Conservation (phyloP, 2,797 vertebrate genomes). For the Scarus forsteni region DNA sequence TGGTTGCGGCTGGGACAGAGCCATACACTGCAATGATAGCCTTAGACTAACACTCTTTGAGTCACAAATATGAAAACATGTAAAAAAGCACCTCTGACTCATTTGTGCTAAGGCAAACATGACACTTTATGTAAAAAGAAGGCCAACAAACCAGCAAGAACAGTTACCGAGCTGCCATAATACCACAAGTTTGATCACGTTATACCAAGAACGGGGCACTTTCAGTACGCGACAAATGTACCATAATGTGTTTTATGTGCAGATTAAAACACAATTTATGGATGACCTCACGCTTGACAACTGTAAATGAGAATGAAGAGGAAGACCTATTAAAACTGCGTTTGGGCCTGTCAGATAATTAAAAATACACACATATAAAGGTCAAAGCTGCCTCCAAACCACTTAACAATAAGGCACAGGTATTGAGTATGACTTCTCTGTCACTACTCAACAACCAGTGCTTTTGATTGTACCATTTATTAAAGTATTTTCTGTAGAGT, state of each 20-base stretch:
- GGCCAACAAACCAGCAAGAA: slow-evolving; percentile 41
- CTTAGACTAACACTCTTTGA: slow-evolving; percentile 8
- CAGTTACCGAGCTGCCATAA: slow-evolving; percentile 55
- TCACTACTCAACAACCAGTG: slow-evolving; percentile 4
- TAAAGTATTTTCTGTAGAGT: slow-evolving; percentile 1
- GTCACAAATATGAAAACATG: slow-evolving; percentile 22
- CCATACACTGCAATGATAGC: neutral
- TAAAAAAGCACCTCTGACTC: slow-evolving; percentile 47
- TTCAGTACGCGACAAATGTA: slow-evolving; percentile 17
- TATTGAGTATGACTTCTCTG: neutral
- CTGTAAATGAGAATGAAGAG: slow-evolving; percentile 33
- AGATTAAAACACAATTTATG: slow-evolving; percentile 34
- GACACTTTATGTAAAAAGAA: slow-evolving; percentile 37
- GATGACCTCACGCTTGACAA: slow-evolving; percentile 25
- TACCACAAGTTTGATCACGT: slow-evolving; percentile 26
- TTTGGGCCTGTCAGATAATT: slow-evolving; percentile 2
- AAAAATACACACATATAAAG: neutral
- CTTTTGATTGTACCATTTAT: slow-evolving; percentile 9
- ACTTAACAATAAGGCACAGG: slow-evolving; percentile 32
- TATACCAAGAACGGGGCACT: slow-evolving; percentile 21
- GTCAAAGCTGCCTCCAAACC: neutral
- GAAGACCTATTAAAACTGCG: slow-evolving; percentile 48
- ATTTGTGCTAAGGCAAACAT: slow-evolving; percentile 69
- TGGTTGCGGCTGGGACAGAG: slow-evolving; percentile 10
- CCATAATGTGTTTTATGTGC: slow-evolving; percentile 34